Evolutionary conservation across 2,888 invertebrate genomes (phyloP).

Genomic region (Sarcophaga subvicina): DNA sequence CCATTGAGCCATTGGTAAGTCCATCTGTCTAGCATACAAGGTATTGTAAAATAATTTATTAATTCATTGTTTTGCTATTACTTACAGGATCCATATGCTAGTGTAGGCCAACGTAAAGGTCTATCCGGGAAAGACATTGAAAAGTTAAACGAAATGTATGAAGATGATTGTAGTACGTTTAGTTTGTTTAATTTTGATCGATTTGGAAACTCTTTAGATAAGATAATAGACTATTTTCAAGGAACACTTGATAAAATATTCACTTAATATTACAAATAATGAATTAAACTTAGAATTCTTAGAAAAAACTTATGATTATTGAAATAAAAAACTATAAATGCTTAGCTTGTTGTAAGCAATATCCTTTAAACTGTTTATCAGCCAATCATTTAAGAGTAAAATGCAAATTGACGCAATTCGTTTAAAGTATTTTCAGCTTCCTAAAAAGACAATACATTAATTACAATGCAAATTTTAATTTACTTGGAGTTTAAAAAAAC

Average conservation of each 20-base stretch:
- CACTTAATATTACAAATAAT: constrained; percentile 26
- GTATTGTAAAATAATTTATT: background rate
- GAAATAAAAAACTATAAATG: constrained; percentile 39
- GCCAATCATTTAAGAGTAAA: constrained; percentile 73
- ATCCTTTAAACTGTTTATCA: background rate
- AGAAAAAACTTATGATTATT: constrained; percentile 40
- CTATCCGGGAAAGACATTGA: constrained; percentile 83
- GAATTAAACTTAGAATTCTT: constrained; percentile 19
- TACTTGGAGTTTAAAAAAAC: background rate
- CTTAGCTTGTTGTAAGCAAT: background rate
- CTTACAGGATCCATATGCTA: constrained; percentile 81
- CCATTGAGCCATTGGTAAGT: constrained; percentile 85
- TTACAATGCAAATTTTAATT: background rate
- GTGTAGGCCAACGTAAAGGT: constrained; percentile 83
- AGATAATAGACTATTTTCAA: constrained; percentile 76
- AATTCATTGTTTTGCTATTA: constrained; percentile 5
- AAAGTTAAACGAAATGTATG: constrained; percentile 84
- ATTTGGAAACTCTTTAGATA: constrained; percentile 74
- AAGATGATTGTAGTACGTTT: constrained; percentile 77
- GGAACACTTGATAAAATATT: constrained; percentile 61
- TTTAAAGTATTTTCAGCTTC: constrained; percentile 80
- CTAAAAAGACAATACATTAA: constrained; percentile 62
- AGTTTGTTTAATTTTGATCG: constrained; percentile 73
- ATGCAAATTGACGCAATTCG: constrained; percentile 80
- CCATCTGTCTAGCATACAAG: constrained; percentile 5